phyloP scores from a whole-genome alignment of 2,797 vertebrate species.

The Protosalanx chinensis region DNA sequence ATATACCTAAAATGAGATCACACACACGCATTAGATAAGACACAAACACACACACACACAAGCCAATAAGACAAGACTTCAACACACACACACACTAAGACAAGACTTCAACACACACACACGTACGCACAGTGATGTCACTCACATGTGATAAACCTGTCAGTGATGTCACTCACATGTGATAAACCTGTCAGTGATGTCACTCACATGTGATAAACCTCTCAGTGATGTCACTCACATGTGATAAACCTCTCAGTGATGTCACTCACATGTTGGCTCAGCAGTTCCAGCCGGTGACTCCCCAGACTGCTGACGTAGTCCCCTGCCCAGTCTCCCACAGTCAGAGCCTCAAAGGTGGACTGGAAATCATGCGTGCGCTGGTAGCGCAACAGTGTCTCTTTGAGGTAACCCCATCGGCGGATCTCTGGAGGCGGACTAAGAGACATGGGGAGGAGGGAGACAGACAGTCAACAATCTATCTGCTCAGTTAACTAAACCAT shows the following conservation, averaged over 20 bases:
- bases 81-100: not conserved
- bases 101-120: too few relatives aligned
- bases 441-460: not conserved
- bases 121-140: too few relatives aligned
- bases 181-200: too few relatives aligned
- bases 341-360: constrained; percentile 81
- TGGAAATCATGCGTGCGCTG: constrained; percentile 84
- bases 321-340: constrained; percentile 82
- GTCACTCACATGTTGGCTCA: constrained; percentile 83
- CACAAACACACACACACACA: not conserved
- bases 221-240: too few relatives aligned
- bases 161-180: too few relatives aligned
- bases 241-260: not conserved
- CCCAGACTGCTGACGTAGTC: constrained; percentile 81
- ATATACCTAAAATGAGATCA: constrained; percentile 73
- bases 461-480: not conserved
- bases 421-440: constrained; percentile 81
- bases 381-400: constrained; percentile 85
- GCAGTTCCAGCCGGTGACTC: constrained; percentile 80
- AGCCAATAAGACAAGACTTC: not conserved
- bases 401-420: constrained; percentile 85
- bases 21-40: not conserved
- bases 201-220: too few relatives aligned
- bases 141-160: too few relatives aligned
- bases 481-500: not conserved